Percentiles rank a stretch among this genome's conserved stretches.
Evolutionary conservation across 1,140 invertebrate species (phyloP).

Genomic region (Trachymyrmex septentrionalis): DNA sequence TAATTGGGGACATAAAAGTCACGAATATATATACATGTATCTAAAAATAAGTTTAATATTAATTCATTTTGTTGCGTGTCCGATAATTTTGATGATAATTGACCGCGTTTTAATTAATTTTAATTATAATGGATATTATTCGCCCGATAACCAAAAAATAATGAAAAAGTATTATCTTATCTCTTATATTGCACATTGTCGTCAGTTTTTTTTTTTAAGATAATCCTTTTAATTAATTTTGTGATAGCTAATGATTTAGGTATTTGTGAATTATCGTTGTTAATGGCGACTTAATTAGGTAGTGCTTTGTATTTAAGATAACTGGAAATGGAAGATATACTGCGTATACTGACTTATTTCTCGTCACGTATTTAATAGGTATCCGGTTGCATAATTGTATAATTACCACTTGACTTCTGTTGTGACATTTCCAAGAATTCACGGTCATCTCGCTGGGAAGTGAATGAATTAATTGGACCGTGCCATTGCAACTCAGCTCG

Average conservation of each 20-base stretch:
- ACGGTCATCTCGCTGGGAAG: conserved; percentile 9
- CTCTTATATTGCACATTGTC: neutral
- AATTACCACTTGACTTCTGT: conserved; percentile 75
- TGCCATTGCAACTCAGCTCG: conserved; percentile 11
- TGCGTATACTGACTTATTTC: conserved; percentile 7
- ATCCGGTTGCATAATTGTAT: conserved; percentile 74
- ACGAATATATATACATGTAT: neutral
- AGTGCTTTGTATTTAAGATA: neutral
- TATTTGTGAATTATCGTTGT: neutral
- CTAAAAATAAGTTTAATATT: conserved; percentile 9
- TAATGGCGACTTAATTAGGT: neutral
- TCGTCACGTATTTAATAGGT: conserved; percentile 66
- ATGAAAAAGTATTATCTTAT: neutral
- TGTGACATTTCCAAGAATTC: conserved; percentile 70
- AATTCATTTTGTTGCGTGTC: neutral
- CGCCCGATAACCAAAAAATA: neutral
- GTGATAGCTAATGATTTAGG: neutral
- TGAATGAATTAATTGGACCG: conserved; percentile 47
- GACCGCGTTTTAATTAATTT: conserved; percentile 1
- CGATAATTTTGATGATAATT: conserved; percentile 7
- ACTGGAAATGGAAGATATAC: neutral
- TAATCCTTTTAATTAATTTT: conserved; percentile 24
- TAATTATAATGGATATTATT: conserved; percentile 3
- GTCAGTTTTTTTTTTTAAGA: neutral
- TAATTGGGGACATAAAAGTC: neutral